Evolutionary conservation across 2,888 invertebrate species (phyloP).

Genomic region (Synergus japonicus): DNA sequence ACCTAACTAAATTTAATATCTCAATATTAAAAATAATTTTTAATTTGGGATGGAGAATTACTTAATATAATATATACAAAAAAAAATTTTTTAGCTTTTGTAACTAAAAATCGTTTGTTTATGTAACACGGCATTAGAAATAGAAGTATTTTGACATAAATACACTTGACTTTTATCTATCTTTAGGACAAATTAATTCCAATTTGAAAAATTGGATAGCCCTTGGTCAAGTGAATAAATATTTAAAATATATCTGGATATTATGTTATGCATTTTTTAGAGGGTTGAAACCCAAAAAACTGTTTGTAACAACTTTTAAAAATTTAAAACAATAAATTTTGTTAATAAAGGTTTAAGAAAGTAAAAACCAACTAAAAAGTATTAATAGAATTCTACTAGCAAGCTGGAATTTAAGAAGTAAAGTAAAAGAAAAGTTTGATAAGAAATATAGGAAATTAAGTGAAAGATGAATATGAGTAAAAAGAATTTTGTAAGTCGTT

Average conservation of each 20-base stretch:
- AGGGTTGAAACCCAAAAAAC: no score
- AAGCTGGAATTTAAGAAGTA: not conserved
- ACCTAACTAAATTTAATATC: not conserved
- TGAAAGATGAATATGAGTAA: constrained; percentile 35
- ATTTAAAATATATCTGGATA: no score
- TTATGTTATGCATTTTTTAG: no score
- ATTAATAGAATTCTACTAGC: not conserved
- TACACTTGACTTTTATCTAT: not conserved
- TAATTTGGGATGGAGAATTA: not conserved
- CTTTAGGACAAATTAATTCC: not conserved
- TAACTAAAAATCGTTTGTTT: not conserved
- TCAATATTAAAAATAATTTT: not conserved
- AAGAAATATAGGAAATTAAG: constrained; percentile 24
- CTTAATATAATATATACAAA: not conserved
- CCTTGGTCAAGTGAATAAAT: no score
- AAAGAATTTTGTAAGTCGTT: constrained; percentile 69
- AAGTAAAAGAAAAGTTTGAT: not conserved
- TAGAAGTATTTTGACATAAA: not conserved
- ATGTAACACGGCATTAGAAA: not conserved
- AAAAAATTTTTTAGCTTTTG: not conserved
- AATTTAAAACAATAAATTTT: no score
- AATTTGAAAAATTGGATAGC: no score
- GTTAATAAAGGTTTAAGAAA: no score
- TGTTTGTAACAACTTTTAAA: no score
- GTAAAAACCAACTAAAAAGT: no score